A percentile compares a stretch with the other conserved stretches of the same genome.
Evolutionary conservation across 2,113 vertebrate genomes (phyloP).

Genomic region (Eleginops maclovinus): DNA sequence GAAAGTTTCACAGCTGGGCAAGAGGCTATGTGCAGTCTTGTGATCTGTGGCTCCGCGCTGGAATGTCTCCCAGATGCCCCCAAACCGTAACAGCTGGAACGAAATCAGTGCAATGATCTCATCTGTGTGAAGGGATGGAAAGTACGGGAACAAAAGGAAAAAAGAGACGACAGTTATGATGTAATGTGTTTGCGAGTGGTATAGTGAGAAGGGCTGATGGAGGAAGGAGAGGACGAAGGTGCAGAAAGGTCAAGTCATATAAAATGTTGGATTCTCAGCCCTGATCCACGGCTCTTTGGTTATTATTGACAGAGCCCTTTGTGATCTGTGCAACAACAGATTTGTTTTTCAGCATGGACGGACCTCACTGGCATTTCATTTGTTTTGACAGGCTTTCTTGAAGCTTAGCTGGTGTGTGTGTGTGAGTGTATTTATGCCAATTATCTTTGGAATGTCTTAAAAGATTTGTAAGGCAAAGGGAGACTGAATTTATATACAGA

Average conservation of each 20-base stretch:
- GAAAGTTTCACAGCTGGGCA: slow-evolving; percentile 62
- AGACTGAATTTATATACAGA: slow-evolving; percentile 1
- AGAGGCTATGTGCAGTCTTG: slow-evolving; percentile 31
- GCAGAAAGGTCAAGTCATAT: slow-evolving; percentile 9
- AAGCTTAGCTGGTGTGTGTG: not conserved
- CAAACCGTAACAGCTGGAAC: slow-evolving; percentile 65
- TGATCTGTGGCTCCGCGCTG: slow-evolving; percentile 49
- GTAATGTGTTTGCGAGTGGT: slow-evolving; percentile 22
- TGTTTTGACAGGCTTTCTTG: not conserved
- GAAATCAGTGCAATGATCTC: slow-evolving; percentile 70
- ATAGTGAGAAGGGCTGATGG: not conserved
- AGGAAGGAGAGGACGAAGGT: not conserved
- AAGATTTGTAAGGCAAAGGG: not conserved
- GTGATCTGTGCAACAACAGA: slow-evolving; percentile 12
- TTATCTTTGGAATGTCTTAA: not conserved
- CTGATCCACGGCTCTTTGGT: not conserved
- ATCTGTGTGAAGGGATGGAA: slow-evolving; percentile 53
- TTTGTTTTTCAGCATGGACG: slow-evolving; percentile 8
- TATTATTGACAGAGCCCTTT: slow-evolving; percentile 16
- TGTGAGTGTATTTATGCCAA: not conserved
- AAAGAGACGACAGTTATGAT: slow-evolving; percentile 36
- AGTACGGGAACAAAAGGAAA: slow-evolving; percentile 40
- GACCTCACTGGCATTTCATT: slow-evolving; percentile 2
- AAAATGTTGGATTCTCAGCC: slow-evolving; percentile 3
- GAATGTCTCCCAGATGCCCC: slow-evolving; percentile 66